These are phyloP conservation scores for Callipepla squamata DNA, from an alignment of 2,113 vertebrate species.

Conservation along the genomic window DNA sequence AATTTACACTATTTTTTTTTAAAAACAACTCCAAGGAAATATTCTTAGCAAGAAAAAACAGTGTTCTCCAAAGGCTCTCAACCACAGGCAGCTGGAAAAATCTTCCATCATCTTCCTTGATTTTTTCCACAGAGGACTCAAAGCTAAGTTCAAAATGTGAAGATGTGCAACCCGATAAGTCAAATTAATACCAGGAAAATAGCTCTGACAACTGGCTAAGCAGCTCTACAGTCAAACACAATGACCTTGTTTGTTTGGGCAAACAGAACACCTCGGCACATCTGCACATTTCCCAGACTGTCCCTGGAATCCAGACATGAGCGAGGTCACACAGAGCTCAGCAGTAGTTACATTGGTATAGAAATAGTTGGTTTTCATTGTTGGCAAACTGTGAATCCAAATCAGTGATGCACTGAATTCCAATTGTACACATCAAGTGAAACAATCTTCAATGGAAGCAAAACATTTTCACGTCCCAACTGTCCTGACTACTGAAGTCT, in stretches of 20 bases:
- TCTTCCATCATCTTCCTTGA: neutral
- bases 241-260: neutral
- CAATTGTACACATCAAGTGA: neutral
- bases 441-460: neutral
- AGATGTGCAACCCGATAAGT: neutral
- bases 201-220: neutral
- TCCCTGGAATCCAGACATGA: neutral
- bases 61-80: neutral
- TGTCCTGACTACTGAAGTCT: neutral
- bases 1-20: neutral
- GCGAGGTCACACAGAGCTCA: neutral
- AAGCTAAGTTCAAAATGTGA: neutral
- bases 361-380: neutral
- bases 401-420: neutral
- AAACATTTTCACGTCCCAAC: neutral
- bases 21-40: neutral
- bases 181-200: neutral
- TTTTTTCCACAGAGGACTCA: neutral
- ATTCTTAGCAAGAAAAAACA: neutral
- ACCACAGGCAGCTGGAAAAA: neutral
- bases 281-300: neutral
- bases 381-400: neutral
- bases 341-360: neutral
- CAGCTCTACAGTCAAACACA: neutral
- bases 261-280: neutral